phyloP scores from a whole-genome alignment of 2,797 vertebrate genomes.

The Neopelma chrysocephalum region DNA sequence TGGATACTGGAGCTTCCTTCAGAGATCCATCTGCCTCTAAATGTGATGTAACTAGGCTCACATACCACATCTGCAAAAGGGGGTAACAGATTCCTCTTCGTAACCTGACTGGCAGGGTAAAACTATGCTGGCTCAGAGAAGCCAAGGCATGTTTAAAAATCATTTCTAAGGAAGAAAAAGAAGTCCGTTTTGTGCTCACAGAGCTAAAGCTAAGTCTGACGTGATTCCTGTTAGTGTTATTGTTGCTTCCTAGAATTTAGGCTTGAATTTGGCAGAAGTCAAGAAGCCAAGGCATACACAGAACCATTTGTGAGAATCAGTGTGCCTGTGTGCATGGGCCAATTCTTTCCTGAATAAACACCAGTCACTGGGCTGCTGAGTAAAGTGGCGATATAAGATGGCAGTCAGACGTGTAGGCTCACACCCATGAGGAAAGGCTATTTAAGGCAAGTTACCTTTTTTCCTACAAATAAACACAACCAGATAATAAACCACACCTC shows the following conservation, averaged over 20 bases:
- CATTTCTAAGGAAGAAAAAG: conserved; percentile 4
- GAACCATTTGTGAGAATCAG: conserved; percentile 34
- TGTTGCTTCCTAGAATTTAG: conserved; percentile 55
- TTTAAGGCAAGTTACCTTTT: neutral
- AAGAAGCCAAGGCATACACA: neutral
- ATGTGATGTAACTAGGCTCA: conserved; percentile 32
- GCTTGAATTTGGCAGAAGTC: conserved; percentile 35
- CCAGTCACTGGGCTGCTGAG: neutral
- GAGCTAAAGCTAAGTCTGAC: conserved; percentile 7
- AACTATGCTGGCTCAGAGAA: neutral
- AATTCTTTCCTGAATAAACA: conserved; percentile 13
- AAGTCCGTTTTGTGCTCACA: neutral
- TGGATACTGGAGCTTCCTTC: conserved; percentile 7
- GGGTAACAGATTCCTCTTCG: neutral
- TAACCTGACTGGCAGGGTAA: neutral
- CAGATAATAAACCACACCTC: neutral
- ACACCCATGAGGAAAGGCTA: neutral
- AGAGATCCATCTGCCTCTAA: neutral
- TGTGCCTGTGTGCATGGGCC: neutral
- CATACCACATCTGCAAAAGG: neutral
- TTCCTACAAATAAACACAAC: neutral
- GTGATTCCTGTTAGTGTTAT: conserved; percentile 24
- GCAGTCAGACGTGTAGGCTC: neutral
- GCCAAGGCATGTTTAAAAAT: conserved; percentile 6
- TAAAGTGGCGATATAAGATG: neutral